Evolutionary conservation across 2,113 vertebrate genomes (phyloP), one percentile per base, ranked within the genome.

Genomic region (Crotalus tigris): DNA sequence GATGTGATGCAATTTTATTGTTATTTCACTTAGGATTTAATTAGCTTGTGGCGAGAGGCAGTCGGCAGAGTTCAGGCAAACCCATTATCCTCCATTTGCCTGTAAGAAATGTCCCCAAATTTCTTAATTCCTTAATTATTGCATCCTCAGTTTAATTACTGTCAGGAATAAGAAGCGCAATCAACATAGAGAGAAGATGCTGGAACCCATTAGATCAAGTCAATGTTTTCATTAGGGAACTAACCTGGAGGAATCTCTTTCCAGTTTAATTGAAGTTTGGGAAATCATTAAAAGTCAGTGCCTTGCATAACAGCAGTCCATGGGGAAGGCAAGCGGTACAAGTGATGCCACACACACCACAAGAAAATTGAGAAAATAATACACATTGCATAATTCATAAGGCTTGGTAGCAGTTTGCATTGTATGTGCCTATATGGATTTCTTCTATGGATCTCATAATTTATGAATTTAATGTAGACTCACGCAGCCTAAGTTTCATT

Each of bases 1-100:
- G 59, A 92, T 59, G 88, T 39, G 87, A 53, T 85, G 57, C 49
- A 21, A 7, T 85, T 88, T 89, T 85, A 85, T 57, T 85, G 92
- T 85, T 58, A 49, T 75, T 59, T 89, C 87, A 58, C 58, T 92
- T 92, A 59, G 64, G 39, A 85, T 92, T 90, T 92, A 92, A 92
- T 92, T 92, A 89, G 88, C 64, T 57, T n/a, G 87, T 59, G 69
- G 92, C 11, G 39, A 4, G 92, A 90, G 54, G 33, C 87, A 58
- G 53, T 85, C 88, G 59, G 85, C n/a, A 55, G 54, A 12, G 53
- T 26, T 92, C 89, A 90, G 81, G 69, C 81, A 92, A 92, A 90
- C 53, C 13, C 92, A 89, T 89, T 92, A 85, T 57, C 92, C 29
- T 59, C 64, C 87, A 58, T 85, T 75, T 90, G 87, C 69, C 26